These are phyloP conservation scores for Sphenodon punctatus DNA, from an alignment of 2,797 vertebrate species.

Conservation along the genomic window DNA sequence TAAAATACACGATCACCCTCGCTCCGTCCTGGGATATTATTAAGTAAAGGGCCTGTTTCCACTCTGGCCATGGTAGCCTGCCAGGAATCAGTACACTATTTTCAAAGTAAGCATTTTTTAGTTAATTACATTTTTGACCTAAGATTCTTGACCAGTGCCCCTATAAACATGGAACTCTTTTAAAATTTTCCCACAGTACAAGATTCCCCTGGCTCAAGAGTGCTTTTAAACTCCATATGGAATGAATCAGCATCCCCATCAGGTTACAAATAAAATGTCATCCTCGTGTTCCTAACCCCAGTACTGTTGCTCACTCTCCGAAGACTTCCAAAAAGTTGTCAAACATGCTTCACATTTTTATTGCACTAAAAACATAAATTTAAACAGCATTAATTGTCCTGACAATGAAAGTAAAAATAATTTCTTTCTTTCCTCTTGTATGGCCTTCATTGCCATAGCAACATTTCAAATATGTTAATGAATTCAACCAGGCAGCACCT, in stretches of 20 bases:
- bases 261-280: not conserved
- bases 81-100: no score
- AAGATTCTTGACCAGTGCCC: not conserved
- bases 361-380: constrained; percentile 30
- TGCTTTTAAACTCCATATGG: not conserved
- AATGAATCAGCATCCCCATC: not conserved
- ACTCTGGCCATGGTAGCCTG: no score
- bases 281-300: no score
- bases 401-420: constrained; percentile 19
- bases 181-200: not conserved
- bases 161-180: not conserved
- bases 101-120: not conserved
- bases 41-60: no score
- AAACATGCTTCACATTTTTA: constrained; percentile 49
- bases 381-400: constrained; percentile 47
- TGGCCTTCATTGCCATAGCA: no score
- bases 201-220: not conserved
- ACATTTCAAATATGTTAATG: no score
- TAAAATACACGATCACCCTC: no score
- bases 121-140: not conserved
- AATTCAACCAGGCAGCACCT: no score
- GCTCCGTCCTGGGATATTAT: no score
- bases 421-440: no score
- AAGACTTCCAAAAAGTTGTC: constrained; percentile 50
- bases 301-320: no score